Percentiles rank a stretch among this genome's conserved stretches.
phyloP scores from a whole-genome alignment of 2,113 vertebrate species.

The Gasterosteus aculeatus region DNA sequence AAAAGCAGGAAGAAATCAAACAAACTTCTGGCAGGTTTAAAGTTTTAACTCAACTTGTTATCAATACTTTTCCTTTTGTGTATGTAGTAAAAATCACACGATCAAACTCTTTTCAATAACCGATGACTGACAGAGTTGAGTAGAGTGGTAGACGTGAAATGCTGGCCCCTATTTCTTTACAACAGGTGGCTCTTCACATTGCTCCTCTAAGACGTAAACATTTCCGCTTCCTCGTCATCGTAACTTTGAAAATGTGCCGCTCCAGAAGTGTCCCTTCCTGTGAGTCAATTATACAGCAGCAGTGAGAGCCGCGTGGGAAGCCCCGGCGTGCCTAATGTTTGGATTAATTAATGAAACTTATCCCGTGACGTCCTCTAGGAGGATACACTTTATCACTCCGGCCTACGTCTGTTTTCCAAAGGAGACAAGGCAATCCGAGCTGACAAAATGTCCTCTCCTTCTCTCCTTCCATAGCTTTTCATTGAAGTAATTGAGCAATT shows the following conservation, averaged over 20 bases:
- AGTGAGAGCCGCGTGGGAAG: conserved; percentile 36
- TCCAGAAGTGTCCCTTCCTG: neutral
- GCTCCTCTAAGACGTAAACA: neutral
- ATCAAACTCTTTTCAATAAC: neutral
- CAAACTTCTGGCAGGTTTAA: neutral
- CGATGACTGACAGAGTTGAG: neutral
- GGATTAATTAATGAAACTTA: conserved; percentile 76
- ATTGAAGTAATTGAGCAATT: conserved; percentile 79
- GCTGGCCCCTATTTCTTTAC: neutral
- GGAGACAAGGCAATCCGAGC: conserved; percentile 56
- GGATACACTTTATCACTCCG: conserved; percentile 67
- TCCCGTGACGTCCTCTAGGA: conserved; percentile 65
- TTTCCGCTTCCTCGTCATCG: neutral
- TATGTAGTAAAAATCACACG: neutral
- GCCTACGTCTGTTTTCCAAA: conserved; percentile 69
- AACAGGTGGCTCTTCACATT: neutral
- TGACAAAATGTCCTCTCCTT: conserved; percentile 57
- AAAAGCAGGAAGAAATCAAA: neutral
- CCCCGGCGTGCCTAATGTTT: conserved; percentile 68
- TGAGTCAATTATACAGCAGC: neutral
- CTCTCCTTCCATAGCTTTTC: conserved; percentile 52
- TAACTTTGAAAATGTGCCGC: neutral
- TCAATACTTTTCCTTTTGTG: neutral
- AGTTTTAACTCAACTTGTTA: neutral
- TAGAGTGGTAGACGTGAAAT: neutral